Conservation (phyloP, 2,113 vertebrate genomes). For the Miniopterus natalensis region DNA sequence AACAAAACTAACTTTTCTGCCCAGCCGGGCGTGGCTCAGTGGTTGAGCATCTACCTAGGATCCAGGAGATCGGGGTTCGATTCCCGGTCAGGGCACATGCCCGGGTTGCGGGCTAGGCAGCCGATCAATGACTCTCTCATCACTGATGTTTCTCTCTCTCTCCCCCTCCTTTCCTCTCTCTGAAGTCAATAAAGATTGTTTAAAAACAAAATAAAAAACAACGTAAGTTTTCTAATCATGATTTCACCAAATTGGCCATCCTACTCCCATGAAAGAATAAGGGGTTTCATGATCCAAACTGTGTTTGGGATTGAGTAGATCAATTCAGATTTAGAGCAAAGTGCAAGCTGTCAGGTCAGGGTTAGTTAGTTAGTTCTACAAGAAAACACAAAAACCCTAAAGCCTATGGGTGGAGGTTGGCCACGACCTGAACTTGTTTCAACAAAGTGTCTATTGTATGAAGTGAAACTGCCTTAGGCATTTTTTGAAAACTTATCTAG, state of each 20-base stretch:
- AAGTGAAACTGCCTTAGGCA: constrained; percentile 51
- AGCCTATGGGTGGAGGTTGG: constrained; percentile 21
- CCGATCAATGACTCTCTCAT: no score
- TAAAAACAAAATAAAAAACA: no score
- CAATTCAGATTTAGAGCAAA: not conserved
- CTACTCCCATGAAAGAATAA: not conserved
- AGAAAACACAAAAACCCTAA: constrained; percentile 50
- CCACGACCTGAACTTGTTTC: constrained; percentile 55
- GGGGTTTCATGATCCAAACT: not conserved
- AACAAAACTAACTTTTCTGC: not conserved
- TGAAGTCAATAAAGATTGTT: no score
- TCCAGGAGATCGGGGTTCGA: no score
- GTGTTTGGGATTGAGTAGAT: not conserved
- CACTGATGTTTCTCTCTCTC: no score
- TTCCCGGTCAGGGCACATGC: no score
- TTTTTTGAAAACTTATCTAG: constrained; percentile 62
- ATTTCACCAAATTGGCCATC: not conserved
- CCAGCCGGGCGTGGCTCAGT: no score
- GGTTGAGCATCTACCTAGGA: no score
- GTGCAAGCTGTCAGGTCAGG: not conserved
- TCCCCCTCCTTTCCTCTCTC: no score
- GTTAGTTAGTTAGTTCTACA: constrained; percentile 44
- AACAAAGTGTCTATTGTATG: constrained; percentile 62
- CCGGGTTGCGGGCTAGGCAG: no score
- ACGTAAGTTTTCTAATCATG: not conserved